Percentiles rank a stretch among this genome's conserved stretches.
Conservation (phyloP, 2,797 vertebrate genomes). For the Calcarius lapponicus region DNA sequence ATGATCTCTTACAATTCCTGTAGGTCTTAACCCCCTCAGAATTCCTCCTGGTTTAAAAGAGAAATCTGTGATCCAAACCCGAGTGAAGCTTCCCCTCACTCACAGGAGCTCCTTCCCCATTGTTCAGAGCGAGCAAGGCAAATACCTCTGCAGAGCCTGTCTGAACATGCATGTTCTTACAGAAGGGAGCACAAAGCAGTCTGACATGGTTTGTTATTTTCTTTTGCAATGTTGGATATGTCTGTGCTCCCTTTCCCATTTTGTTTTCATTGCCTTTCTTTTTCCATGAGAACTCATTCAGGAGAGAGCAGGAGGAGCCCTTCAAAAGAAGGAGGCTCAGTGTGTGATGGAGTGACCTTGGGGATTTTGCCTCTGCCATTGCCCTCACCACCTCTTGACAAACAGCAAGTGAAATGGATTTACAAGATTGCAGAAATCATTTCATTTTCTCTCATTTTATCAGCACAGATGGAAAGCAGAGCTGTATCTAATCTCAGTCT, state of each 20-base stretch:
- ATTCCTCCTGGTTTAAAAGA: not conserved
- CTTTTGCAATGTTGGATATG: not conserved
- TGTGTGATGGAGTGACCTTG: not conserved
- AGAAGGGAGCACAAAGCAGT: constrained; percentile 23
- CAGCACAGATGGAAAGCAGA: constrained; percentile 48
- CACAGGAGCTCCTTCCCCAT: constrained; percentile 7
- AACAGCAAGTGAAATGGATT: not conserved
- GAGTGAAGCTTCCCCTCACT: not conserved
- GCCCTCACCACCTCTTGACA: not conserved
- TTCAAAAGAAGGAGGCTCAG: not conserved
- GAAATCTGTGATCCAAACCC: not conserved
- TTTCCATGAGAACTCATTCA: not conserved
- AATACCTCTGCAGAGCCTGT: constrained; percentile 59
- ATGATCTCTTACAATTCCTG: not conserved
- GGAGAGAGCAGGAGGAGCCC: not conserved
- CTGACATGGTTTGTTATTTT: constrained; percentile 28
- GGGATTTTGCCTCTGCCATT: not conserved
- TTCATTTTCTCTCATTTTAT: constrained; percentile 27
- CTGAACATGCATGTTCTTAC: constrained; percentile 27
- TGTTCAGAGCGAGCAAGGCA: constrained; percentile 5
- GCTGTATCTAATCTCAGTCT: constrained; percentile 50
- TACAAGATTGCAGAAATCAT: constrained; percentile 6
- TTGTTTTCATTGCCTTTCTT: not conserved
- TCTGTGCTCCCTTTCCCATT: not conserved
- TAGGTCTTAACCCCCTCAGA: not conserved